Conservation (phyloP, 2,797 vertebrate species). For the Coreius guichenoti region DNA sequence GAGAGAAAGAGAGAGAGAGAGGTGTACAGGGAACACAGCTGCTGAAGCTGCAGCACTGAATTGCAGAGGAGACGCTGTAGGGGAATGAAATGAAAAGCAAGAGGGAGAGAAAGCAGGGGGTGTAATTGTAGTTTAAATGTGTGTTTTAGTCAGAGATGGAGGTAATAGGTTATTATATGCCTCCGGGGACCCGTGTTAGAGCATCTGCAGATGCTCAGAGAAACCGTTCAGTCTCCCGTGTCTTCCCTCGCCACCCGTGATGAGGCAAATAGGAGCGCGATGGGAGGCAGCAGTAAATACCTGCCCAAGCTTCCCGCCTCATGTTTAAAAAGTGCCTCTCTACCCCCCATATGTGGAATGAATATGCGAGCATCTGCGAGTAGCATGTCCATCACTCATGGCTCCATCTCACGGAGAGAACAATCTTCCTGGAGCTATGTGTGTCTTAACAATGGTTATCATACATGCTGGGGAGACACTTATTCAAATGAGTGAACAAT, state of each 20-base stretch:
- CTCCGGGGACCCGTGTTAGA: slow-evolving; percentile 69
- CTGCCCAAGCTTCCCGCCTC: slow-evolving; percentile 63
- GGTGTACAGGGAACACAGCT: slow-evolving; percentile 49
- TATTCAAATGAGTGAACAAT: slow-evolving; percentile 46
- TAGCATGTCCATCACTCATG: slow-evolving; percentile 55
- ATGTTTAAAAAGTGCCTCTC: slow-evolving; percentile 69
- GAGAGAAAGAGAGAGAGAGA: slow-evolving; percentile 58
- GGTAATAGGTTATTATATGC: slow-evolving; percentile 79
- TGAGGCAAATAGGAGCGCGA: slow-evolving; percentile 74
- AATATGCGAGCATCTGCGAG: slow-evolving; percentile 51
- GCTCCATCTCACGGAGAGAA: slow-evolving; percentile 17
- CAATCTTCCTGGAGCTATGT: slow-evolving; percentile 12
- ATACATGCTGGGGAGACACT: slow-evolving; percentile 15
- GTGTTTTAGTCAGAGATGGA: slow-evolving; percentile 78
- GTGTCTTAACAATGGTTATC: slow-evolving; percentile 30
- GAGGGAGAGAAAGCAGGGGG: slow-evolving; percentile 73
- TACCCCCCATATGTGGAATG: slow-evolving; percentile 45
- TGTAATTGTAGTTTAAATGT: slow-evolving; percentile 80
- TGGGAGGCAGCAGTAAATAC: slow-evolving; percentile 75
- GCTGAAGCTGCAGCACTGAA: slow-evolving; percentile 59
- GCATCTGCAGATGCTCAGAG: slow-evolving; percentile 74
- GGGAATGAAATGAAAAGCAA: slow-evolving; percentile 65
- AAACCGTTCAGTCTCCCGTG: slow-evolving; percentile 59
- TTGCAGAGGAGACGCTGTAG: slow-evolving; percentile 66
- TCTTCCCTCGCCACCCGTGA: slow-evolving; percentile 64